Evolutionary conservation across 2,797 vertebrate genomes (phyloP).

Genomic region (Spinibarbus caldwelli): DNA sequence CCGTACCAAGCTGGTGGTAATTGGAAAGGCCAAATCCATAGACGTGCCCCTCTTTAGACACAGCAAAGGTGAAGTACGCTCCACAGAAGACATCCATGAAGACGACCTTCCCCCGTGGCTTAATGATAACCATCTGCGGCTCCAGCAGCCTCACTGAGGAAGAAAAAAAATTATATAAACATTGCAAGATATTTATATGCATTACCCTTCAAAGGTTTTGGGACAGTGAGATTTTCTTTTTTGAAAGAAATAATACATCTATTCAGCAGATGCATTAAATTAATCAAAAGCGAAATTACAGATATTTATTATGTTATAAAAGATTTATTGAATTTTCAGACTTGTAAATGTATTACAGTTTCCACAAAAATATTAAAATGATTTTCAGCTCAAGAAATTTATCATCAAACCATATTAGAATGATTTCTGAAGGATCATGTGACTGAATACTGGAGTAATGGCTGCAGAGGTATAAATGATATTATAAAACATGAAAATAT

Average conservation of each 20-base stretch:
- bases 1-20: slow-evolving; percentile 95
- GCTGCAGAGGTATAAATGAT: neutral
- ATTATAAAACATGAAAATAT: no score
- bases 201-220: neutral
- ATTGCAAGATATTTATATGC: neutral
- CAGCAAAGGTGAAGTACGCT: slow-evolving; percentile 91
- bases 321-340: no score
- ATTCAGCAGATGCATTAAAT: neutral
- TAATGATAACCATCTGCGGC: slow-evolving; percentile 84
- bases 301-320: no score
- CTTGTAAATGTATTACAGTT: neutral
- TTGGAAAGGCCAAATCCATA: slow-evolving; percentile 98
- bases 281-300: no score
- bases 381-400: neutral
- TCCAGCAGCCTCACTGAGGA: slow-evolving; percentile 84
- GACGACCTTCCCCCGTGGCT: slow-evolving; percentile 76
- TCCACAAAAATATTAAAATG: neutral
- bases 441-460: neutral
- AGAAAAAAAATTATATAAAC: neutral
- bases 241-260: neutral
- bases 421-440: neutral
- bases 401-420: neutral
- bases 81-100: slow-evolving; percentile 92
- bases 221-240: neutral
- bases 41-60: slow-evolving; percentile 88